These are phyloP conservation scores for Noctua janthe DNA, from an alignment of 2,888 invertebrate genomes.

Conservation along the genomic window DNA sequence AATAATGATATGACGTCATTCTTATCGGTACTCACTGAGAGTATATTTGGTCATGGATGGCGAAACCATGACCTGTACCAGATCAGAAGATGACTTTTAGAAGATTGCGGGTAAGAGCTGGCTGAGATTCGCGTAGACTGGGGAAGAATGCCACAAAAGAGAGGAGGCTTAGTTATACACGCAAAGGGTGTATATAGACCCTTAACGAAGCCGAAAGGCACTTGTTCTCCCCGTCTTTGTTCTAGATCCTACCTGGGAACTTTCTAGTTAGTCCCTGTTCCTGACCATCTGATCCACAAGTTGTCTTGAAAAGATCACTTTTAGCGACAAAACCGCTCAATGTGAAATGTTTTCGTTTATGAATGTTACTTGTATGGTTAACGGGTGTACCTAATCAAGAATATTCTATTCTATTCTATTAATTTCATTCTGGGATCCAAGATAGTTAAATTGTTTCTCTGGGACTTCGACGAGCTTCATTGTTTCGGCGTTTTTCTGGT, in stretches of 20 bases:
- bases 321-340: too few species aligned
- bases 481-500: background rate
- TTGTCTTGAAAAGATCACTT: too few species aligned
- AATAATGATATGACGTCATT: conserved; percentile 26
- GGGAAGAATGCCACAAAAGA: background rate
- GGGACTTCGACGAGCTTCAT: too few species aligned
- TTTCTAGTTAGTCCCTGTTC: too few species aligned
- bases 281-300: too few species aligned
- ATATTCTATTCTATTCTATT: background rate
- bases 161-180: background rate
- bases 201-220: too few species aligned
- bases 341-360: too few species aligned
- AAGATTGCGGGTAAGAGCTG: background rate
- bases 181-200: too few species aligned
- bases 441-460: background rate
- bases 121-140: background rate
- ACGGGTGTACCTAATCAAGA: too few species aligned
- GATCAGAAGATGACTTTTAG: background rate
- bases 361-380: too few species aligned
- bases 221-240: too few species aligned
- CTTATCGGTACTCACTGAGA: conserved; percentile 27
- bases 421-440: background rate
- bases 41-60: conserved; percentile 30
- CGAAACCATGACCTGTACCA: background rate
- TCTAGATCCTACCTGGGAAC: too few species aligned